Evolutionary conservation across 2,888 invertebrate genomes (phyloP).

Genomic region (Dasysyrphus tricinctus): DNA sequence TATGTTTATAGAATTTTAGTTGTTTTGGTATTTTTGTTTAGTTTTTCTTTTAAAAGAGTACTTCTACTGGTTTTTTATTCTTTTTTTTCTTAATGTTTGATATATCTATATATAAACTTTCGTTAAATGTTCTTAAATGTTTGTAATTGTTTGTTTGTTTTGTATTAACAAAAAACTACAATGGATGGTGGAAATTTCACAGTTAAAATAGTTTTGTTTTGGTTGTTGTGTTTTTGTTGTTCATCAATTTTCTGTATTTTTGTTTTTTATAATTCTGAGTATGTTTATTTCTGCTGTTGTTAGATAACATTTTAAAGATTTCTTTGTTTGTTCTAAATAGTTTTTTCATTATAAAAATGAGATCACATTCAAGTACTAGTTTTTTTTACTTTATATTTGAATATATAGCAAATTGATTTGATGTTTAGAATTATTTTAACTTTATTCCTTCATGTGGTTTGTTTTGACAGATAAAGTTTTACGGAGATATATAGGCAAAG

Average conservation of each 20-base stretch:
- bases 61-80: conserved; percentile 44
- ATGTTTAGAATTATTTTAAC: conserved; percentile 30
- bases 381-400: conserved; percentile 39
- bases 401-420: conserved; percentile 69
- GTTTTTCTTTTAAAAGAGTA: conserved; percentile 48
- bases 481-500: conserved; percentile 1
- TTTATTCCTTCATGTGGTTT: conserved; percentile 42
- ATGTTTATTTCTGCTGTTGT: conserved; percentile 60
- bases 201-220: conserved; percentile 74
- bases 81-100: conserved; percentile 50
- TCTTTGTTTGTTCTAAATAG: conserved; percentile 69
- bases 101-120: conserved; percentile 64
- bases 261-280: conserved; percentile 46
- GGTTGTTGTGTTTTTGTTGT: conserved; percentile 43
- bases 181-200: conserved; percentile 76
- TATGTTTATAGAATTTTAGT: conserved; percentile 38
- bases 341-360: conserved; percentile 76
- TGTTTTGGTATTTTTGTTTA: conserved; percentile 24
- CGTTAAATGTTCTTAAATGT: conserved; percentile 56
- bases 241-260: conserved; percentile 32
- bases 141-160: conserved; percentile 33
- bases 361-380: conserved; percentile 76
- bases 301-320: conserved; percentile 46
- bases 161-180: conserved; percentile 69
- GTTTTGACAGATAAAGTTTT: conserved; percentile 24